phyloP scores from a whole-genome alignment of 2,113 vertebrate species.

The Neoarius graeffei region DNA sequence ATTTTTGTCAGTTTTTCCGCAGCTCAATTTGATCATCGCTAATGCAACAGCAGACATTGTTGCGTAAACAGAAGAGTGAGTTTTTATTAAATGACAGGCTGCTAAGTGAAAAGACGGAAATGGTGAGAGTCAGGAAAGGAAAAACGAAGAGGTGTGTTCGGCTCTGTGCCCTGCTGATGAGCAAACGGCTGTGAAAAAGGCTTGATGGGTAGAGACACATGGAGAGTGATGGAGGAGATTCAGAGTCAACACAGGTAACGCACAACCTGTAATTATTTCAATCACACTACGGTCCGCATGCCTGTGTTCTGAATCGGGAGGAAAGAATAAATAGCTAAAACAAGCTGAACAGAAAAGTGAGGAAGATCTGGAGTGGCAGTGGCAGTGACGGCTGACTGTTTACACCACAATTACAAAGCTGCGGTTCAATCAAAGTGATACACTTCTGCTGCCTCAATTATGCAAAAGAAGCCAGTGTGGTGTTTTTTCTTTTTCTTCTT shows the following conservation, averaged over 20 bases:
- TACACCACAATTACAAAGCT: constrained; percentile 40
- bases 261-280: constrained; percentile 77
- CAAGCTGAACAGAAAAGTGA: constrained; percentile 9
- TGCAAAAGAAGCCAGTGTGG: constrained; percentile 66
- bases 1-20: neutral
- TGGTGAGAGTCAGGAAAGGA: neutral
- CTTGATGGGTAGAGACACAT: constrained; percentile 13
- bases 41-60: constrained; percentile 53
- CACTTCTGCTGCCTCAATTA: constrained; percentile 74
- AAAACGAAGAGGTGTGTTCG: neutral
- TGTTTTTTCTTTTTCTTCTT: constrained; percentile 32
- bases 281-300: constrained; percentile 72
- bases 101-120: neutral
- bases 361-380: neutral
- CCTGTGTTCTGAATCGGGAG: constrained; percentile 58
- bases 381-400: constrained; percentile 24
- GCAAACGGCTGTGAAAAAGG: constrained; percentile 18
- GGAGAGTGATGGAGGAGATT: constrained; percentile 23
- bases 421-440: constrained; percentile 71
- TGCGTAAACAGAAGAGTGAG: neutral
- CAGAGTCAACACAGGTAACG: constrained; percentile 67
- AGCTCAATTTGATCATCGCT: constrained; percentile 3
- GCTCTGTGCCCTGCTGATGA: constrained; percentile 14
- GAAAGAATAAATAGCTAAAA: neutral
- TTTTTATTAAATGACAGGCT: neutral